Conservation (phyloP, 2,113 vertebrate genomes). For the Deroptyus accipitrinus region DNA sequence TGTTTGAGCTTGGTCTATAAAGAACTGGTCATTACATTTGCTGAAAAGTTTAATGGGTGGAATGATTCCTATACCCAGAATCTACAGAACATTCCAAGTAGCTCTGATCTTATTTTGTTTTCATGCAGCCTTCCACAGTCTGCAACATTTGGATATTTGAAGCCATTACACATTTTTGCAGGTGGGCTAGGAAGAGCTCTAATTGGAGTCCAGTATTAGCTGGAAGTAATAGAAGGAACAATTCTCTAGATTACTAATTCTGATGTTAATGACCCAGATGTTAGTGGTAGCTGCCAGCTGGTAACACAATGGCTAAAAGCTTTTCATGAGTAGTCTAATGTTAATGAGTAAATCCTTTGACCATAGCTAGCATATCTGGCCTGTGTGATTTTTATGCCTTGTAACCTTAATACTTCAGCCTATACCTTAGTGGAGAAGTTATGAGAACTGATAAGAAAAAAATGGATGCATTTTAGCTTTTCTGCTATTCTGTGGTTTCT, state of each 20-base stretch:
- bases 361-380: constrained; percentile 62
- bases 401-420: constrained; percentile 44
- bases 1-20: neutral
- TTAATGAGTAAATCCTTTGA: constrained; percentile 72
- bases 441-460: neutral
- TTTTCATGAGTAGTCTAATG: constrained; percentile 65
- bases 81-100: neutral
- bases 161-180: constrained; percentile 63
- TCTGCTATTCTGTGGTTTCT: neutral
- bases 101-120: neutral
- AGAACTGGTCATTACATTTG: neutral
- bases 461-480: neutral
- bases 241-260: constrained; percentile 79
- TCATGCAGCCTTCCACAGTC: neutral
- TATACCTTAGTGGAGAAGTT: constrained; percentile 16
- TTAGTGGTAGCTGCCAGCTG: constrained; percentile 76
- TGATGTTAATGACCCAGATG: constrained; percentile 81
- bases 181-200: constrained; percentile 67
- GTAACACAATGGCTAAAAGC: constrained; percentile 74
- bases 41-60: neutral
- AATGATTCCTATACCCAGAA: neutral
- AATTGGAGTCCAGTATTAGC: constrained; percentile 72
- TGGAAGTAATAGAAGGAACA: constrained; percentile 70
- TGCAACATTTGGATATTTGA: constrained; percentile 13
- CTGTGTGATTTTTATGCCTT: constrained; percentile 29